Evolutionary conservation across 2,113 vertebrate genomes (phyloP), one percentile per base, ranked within the genome.

Genomic region (Oncorhynchus gorbuscha): DNA sequence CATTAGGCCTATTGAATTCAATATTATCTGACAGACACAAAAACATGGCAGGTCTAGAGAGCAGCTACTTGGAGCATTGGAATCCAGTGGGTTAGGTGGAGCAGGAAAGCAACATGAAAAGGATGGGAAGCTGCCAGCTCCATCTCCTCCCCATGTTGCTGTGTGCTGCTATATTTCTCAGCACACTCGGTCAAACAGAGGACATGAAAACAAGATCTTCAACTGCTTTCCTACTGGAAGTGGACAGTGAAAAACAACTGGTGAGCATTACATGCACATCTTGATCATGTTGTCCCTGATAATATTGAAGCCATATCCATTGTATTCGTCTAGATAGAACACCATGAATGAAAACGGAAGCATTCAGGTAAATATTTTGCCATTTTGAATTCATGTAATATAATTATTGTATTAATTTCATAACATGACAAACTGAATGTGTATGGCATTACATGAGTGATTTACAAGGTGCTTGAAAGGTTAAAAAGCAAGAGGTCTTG

Each of bases 381-480:
- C 39, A 45, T 45, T 45, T 45, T 45, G 9, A 45, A 45, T 45
- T 45, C 9, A 45, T 45, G 39, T 45, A 45, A 45, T 45, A 45
- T 3, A 45, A 9, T 45, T 11, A 45, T 45, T 45, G 39, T 45
- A 3, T 45, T 11, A 8, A 2, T 45, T 9, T 45, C 39, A 45
- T 11, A 45, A 45, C 39, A 45, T 45, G 39, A 11, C 39, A 45
- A 45, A 45, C 39, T 45, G 28, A 24, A 16, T 32, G 13, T 32
- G 65, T 32, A 30, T 32, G 16, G 1, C 24, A 84, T 79, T 4
- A 14, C 71, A 92, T 89, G 58, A 87, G n/a, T n/a, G n/a, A n/a
- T n/a, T n/a, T n/a, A n/a, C n/a, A n/a, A n/a, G 59, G 84, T 92
- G 77, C 81, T 90, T 85, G 84, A 91, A 49, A 86, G 80, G 79